These are phyloP conservation scores for Arothron firmamentum DNA, from an alignment of 2,113 vertebrate species.

Conservation along the genomic window DNA sequence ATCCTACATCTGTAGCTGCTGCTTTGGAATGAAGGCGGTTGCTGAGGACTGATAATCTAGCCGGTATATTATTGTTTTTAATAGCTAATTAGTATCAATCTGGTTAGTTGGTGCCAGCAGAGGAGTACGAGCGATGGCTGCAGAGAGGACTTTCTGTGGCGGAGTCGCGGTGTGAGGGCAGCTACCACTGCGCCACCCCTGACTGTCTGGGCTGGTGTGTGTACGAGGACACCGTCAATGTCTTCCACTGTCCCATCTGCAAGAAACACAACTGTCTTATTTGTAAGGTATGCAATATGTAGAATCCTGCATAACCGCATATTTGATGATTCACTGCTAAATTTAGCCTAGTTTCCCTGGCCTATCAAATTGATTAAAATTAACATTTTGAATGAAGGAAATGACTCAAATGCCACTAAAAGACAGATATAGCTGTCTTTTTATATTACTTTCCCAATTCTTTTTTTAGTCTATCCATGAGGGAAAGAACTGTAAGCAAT, in stretches of 20 bases:
- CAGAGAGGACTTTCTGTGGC: slow-evolving; percentile 79
- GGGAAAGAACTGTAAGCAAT: slow-evolving; percentile 81
- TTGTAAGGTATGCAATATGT: slow-evolving; percentile 71
- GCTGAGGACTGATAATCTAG: no score
- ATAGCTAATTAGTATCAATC: no score
- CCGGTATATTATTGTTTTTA: no score
- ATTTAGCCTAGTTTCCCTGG: neutral
- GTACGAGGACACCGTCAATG: slow-evolving; percentile 80
- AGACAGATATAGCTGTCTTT: neutral
- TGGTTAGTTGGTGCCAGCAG: slow-evolving; percentile 59
- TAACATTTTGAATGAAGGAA: neutral
- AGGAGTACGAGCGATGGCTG: slow-evolving; percentile 81
- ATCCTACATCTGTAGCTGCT: no score
- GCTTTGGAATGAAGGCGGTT: no score
- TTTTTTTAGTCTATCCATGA: slow-evolving; percentile 78
- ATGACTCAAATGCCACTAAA: neutral
- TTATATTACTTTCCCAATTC: neutral
- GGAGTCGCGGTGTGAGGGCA: slow-evolving; percentile 80
- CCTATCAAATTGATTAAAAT: neutral
- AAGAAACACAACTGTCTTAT: slow-evolving; percentile 80
- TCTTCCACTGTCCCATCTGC: slow-evolving; percentile 82
- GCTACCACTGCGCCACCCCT: slow-evolving; percentile 80
- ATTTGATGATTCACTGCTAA: neutral
- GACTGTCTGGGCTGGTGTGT: slow-evolving; percentile 83
- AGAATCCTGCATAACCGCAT: neutral